These are phyloP conservation scores for Miichthys miiuy DNA, from an alignment of 2,797 vertebrate genomes.

Conservation along the genomic window DNA sequence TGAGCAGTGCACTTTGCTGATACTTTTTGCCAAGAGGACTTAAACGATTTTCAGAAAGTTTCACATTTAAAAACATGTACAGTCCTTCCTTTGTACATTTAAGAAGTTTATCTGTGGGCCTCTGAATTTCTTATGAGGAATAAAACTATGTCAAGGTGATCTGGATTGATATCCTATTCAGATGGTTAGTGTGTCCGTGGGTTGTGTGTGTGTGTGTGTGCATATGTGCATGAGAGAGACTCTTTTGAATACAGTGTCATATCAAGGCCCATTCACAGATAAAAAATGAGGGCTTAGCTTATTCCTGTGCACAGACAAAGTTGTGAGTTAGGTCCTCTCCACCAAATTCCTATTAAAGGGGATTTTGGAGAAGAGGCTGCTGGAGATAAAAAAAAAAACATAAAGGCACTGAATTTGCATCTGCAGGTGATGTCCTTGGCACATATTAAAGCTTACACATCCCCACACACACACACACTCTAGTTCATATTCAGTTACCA, in stretches of 20 bases:
- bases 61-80: constrained; percentile 52
- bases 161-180: constrained; percentile 34
- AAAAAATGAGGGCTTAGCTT: constrained; percentile 40
- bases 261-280: constrained; percentile 42
- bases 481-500: constrained; percentile 42
- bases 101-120: constrained; percentile 57
- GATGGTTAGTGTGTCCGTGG: neutral
- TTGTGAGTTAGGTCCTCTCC: constrained; percentile 33
- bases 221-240: neutral
- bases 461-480: neutral
- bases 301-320: constrained; percentile 38
- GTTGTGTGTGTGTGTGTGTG: neutral
- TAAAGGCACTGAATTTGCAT: constrained; percentile 44
- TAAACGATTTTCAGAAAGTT: constrained; percentile 51
- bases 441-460: constrained; percentile 37
- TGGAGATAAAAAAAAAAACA: constrained; percentile 31
- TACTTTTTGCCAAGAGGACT: constrained; percentile 52
- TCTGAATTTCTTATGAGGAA: constrained; percentile 36
- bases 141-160: constrained; percentile 67
- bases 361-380: constrained; percentile 51
- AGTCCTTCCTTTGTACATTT: constrained; percentile 35
- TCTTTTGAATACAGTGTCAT: constrained; percentile 39
- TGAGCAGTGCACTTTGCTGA: constrained; percentile 52
- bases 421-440: constrained; percentile 63
- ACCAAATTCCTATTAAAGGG: constrained; percentile 58